These are phyloP conservation scores for Styela plicata DNA, from an alignment of 23 tunicate genomes.

Conservation along the genomic window DNA sequence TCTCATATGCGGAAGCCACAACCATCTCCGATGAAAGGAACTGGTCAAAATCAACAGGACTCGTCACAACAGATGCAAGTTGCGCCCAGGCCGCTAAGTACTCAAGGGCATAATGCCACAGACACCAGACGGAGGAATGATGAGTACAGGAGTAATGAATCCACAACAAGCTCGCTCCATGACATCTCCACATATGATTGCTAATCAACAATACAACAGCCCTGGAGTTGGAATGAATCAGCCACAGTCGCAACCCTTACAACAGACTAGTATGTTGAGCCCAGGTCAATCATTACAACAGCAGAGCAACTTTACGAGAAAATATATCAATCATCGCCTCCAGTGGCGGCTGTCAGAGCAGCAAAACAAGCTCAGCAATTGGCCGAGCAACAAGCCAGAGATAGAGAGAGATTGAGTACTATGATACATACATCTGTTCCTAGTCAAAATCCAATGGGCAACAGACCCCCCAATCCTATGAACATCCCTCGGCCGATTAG, in stretches of 20 bases:
- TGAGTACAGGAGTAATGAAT: background rate
- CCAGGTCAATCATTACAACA: background rate
- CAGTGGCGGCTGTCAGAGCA: slow-evolving; percentile 58
- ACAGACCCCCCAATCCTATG: slow-evolving; percentile 8
- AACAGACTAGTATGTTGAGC: slow-evolving; percentile 13
- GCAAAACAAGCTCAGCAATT: slow-evolving; percentile 75
- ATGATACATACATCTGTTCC: background rate
- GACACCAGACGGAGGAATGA: slow-evolving; percentile 30
- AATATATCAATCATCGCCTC: slow-evolving; percentile 38
- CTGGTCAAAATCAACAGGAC: slow-evolving; percentile 1
- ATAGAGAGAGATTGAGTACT: slow-evolving; percentile 16
- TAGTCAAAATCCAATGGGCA: background rate
- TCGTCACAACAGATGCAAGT: slow-evolving; percentile 42
- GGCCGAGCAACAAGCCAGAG: slow-evolving; percentile 52
- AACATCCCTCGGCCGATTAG: background rate
- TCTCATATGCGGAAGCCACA: slow-evolving; percentile 7
- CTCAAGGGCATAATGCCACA: slow-evolving; percentile 24
- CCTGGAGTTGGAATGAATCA: background rate
- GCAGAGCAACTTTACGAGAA: background rate
- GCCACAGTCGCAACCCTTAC: background rate
- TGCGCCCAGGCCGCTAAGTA: slow-evolving; percentile 27
- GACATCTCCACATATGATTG: slow-evolving; percentile 29
- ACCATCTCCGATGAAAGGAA: slow-evolving; percentile 39
- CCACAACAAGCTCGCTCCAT: slow-evolving; percentile 4
- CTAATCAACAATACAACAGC: slow-evolving; percentile 20